Evolutionary conservation across 2,113 vertebrate species (phyloP).

Genomic region (Rhinichthys klamathensis): DNA sequence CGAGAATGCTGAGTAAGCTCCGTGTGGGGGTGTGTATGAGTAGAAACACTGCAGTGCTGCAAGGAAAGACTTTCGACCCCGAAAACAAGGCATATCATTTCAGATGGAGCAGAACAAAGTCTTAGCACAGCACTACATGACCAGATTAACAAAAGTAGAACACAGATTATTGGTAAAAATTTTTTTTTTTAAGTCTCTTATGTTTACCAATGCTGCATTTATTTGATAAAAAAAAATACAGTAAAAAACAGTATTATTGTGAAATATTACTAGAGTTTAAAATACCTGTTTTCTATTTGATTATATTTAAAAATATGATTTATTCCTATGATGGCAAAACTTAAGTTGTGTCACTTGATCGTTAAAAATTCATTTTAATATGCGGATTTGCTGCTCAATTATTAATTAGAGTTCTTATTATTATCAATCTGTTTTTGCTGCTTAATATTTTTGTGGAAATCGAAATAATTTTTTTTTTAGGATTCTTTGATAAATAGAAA

Average conservation of each 20-base stretch:
- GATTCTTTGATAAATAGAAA: not conserved
- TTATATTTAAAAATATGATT: not conserved
- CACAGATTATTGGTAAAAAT: too few relatives aligned
- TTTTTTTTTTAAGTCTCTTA: too few relatives aligned
- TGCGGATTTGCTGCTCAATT: not conserved
- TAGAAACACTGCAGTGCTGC: constrained; percentile 74
- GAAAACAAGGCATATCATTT: constrained; percentile 48
- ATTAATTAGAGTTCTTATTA: not conserved
- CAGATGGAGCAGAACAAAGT: constrained; percentile 16
- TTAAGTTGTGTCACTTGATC: not conserved
- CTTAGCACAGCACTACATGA: not conserved
- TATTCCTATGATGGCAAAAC: not conserved
- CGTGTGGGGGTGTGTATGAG: constrained; percentile 32
- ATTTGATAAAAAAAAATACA: not conserved
- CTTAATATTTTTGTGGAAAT: not conserved
- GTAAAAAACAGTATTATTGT: not conserved
- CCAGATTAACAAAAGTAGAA: not conserved
- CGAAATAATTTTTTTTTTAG: not conserved
- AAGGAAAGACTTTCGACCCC: constrained; percentile 62
- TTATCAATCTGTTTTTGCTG: not conserved
- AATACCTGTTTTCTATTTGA: not conserved
- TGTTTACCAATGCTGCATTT: not conserved
- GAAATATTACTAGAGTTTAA: too few relatives aligned
- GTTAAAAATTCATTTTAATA: not conserved
- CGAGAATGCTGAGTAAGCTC: constrained; percentile 74